Base-by-base conservation (phyloP, 2,888 invertebrate species). In the Agrilus mali region DNA sequence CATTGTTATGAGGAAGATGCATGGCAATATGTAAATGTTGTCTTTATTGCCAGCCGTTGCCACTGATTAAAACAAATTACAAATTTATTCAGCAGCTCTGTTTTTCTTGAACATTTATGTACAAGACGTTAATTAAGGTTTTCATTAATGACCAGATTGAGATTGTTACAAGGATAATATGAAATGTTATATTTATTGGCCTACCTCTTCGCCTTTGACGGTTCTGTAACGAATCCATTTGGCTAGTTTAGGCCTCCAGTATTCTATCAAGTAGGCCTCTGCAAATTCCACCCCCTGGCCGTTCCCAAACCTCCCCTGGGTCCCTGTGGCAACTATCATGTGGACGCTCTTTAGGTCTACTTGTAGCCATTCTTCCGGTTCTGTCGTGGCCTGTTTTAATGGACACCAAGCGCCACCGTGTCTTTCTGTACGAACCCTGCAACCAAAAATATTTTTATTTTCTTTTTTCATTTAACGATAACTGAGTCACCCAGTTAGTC, bases 391-490 rank as follows among this genome's bases (percentile, higher is more conserved):
- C 65, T 82, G 82, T 48, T 78, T 73, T 63, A 79, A 78, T n/a
- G 94, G 93, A 69, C 94, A 94, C 94, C 94, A 94, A 0, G 93
- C 93, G 35, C 93, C 94, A 14, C 92, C 88, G 59, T 81, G 79
- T 55, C 75, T 75, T 60, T 93, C 92, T 53, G 81, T 80, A 52
- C 84, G 80, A 53, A 93, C 73, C 61, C 93, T 93, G 75, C 20
- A 70, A 68, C 38, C 3, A 42, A 45, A 34, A 32, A 13, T 20
- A 20, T 20, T 20, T 20, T 20, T 3, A 6, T 5, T 4, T 20
- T 5, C 20, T 4, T 3, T 20, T 20, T 5, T n/a, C n/a, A n/a
- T n/a, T n/a, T n/a, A n/a, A n/a, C n/a, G n/a, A n/a, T n/a, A n/a
- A n/a, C n/a, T n/a, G n/a, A n/a, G n/a, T n/a, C n/a, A n/a, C n/a